Conservation (phyloP, 2,888 invertebrate genomes). For the Lepeophtheirus nordmannii region DNA sequence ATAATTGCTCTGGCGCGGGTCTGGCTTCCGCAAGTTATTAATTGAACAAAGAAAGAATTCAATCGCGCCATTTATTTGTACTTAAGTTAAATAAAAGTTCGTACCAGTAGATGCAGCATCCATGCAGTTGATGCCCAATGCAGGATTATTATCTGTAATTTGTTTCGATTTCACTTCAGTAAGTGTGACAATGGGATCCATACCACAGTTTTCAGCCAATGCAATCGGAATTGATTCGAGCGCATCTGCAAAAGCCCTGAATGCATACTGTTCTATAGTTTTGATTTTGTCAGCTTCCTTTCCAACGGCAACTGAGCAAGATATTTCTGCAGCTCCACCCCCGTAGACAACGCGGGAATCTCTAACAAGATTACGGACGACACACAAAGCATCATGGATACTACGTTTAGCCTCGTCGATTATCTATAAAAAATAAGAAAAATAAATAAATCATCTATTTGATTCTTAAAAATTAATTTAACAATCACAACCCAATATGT, state of each 20-base stretch:
- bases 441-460: constrained; percentile 25
- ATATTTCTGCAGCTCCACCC: constrained; percentile 89
- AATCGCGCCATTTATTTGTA: constrained; percentile 5
- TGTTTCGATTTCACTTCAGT: constrained; percentile 82
- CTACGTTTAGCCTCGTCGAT: constrained; percentile 58
- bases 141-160: constrained; percentile 61
- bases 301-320: constrained; percentile 78
- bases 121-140: constrained; percentile 90
- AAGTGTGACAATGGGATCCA: constrained; percentile 77
- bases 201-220: constrained; percentile 86
- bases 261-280: constrained; percentile 91
- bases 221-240: constrained; percentile 86
- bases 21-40: constrained; percentile 12
- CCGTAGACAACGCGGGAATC: constrained; percentile 78
- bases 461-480: background rate
- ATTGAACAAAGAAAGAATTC: constrained; percentile 15
- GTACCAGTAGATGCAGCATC: constrained; percentile 49
- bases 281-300: constrained; percentile 69
- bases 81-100: constrained; percentile 25
- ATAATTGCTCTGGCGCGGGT: constrained; percentile 4
- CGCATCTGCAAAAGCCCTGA: constrained; percentile 85
- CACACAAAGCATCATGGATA: constrained; percentile 57
- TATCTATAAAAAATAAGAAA: constrained; percentile 38
- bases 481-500: too few species aligned
- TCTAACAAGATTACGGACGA: constrained; percentile 52